phyloP scores from a whole-genome alignment of 2,888 invertebrate genomes.

The Syrphus vitripennis region DNA sequence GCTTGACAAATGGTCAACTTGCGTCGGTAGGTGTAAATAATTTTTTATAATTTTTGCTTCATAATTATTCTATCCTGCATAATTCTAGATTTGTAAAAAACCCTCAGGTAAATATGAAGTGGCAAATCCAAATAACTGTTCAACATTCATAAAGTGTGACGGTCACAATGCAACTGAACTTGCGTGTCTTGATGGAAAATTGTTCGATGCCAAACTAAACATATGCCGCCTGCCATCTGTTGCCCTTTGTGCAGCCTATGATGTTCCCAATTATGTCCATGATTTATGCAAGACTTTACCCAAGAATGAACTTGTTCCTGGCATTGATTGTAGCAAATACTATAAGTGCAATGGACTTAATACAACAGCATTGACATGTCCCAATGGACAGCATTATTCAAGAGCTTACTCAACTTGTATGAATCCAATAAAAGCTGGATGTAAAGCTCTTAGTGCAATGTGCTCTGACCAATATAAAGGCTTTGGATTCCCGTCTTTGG shows the following conservation, averaged over 20 bases:
- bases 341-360: slow-evolving; percentile 62
- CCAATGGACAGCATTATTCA: slow-evolving; percentile 71
- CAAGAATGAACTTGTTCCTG: slow-evolving; percentile 38
- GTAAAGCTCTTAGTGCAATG: slow-evolving; percentile 58
- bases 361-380: slow-evolving; percentile 53
- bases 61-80: not conserved
- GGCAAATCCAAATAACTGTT: slow-evolving; percentile 32
- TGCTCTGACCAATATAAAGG: slow-evolving; percentile 54
- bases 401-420: slow-evolving; percentile 62
- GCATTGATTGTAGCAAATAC: slow-evolving; percentile 58
- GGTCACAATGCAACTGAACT: not conserved
- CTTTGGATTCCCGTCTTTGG: slow-evolving; percentile 49
- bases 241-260: slow-evolving; percentile 3
- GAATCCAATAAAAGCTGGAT: slow-evolving; percentile 62
- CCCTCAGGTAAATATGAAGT: not conserved
- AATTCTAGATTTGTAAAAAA: slow-evolving; percentile 38
- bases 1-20: not conserved
- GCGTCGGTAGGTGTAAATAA: slow-evolving; percentile 17
- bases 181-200: not conserved
- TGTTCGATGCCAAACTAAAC: not conserved
- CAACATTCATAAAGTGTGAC: slow-evolving; percentile 42
- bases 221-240: not conserved
- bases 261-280: slow-evolving; percentile 26
- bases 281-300: not conserved
- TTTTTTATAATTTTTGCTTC: not conserved